Percentiles rank a stretch among this genome's conserved stretches.
phyloP scores from a whole-genome alignment of 2,888 invertebrate genomes.

The Ditula angustiorana region DNA sequence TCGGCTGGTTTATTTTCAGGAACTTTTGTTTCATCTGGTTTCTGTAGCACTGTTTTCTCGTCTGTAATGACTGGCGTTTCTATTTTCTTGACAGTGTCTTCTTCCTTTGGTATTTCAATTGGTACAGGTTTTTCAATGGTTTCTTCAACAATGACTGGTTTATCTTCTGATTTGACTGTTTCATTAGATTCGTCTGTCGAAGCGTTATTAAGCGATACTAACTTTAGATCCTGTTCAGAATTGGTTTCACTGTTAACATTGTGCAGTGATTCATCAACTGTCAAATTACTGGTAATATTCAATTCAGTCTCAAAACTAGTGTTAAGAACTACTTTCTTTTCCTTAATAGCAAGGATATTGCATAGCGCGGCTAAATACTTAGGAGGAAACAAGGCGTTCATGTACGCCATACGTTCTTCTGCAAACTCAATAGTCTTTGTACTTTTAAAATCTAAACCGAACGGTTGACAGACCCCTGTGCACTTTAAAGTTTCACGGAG shows the following conservation, averaged over 20 bases:
- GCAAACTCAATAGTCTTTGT: slow-evolving; percentile 81
- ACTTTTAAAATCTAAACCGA: slow-evolving; percentile 87
- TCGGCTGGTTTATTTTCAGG: slow-evolving; percentile 59
- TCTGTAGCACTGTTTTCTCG: slow-evolving; percentile 59
- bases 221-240: slow-evolving; percentile 68
- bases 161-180: slow-evolving; percentile 64
- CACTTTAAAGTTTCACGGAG: slow-evolving; percentile 87
- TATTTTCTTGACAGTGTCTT: slow-evolving; percentile 64
- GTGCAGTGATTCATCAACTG: slow-evolving; percentile 69
- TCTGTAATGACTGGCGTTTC: slow-evolving; percentile 53
- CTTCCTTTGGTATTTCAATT: slow-evolving; percentile 65
- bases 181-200: slow-evolving; percentile 67
- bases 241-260: slow-evolving; percentile 65
- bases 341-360: slow-evolving; percentile 89
- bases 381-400: slow-evolving; percentile 87
- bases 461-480: slow-evolving; percentile 86
- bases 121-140: slow-evolving; percentile 56
- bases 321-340: slow-evolving; percentile 88
- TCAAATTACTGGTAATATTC: slow-evolving; percentile 78
- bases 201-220: slow-evolving; percentile 65
- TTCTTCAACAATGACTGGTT: slow-evolving; percentile 55
- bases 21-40: slow-evolving; percentile 50
- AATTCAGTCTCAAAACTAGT: slow-evolving; percentile 84
- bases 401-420: slow-evolving; percentile 83
- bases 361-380: slow-evolving; percentile 92